Percentiles rank a stretch among this genome's conserved stretches.
phyloP scores from a whole-genome alignment of 2,113 vertebrate genomes.

The Alaudala cheleensis region DNA sequence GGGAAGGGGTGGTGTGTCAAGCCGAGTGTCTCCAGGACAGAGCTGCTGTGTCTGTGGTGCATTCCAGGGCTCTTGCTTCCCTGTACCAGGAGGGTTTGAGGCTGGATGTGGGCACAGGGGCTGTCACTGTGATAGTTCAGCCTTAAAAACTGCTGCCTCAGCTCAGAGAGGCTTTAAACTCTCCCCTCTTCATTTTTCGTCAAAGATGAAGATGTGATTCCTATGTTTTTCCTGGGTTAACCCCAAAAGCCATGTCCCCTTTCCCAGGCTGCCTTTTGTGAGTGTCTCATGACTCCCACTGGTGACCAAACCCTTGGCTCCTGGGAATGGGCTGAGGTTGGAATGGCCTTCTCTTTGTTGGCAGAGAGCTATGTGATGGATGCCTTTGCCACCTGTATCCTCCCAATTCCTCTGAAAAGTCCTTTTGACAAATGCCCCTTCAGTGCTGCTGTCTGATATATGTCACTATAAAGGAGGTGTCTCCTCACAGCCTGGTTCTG shows the following conservation, averaged over 20 bases:
- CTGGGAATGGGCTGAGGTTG: background rate
- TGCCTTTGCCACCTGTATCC: background rate
- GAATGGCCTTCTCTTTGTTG: background rate
- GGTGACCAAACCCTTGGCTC: background rate
- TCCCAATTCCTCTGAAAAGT: background rate
- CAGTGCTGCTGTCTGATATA: background rate
- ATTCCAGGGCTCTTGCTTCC: background rate
- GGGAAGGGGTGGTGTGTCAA: background rate
- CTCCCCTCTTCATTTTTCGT: background rate
- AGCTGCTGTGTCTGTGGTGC: background rate
- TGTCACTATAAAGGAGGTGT: background rate
- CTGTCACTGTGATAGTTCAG: rapidly evolving
- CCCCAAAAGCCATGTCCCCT: background rate
- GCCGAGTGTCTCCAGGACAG: rapidly evolving
- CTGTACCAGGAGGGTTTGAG: background rate
- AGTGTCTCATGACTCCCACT: background rate
- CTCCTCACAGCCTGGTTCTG: background rate
- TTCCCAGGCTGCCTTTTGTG: background rate
- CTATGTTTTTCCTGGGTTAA: background rate
- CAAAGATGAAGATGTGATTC: background rate
- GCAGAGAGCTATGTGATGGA: background rate
- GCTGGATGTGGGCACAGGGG: background rate
- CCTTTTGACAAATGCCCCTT: background rate
- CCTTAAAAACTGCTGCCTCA: background rate
- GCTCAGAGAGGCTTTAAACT: background rate